Evolutionary conservation across 2,888 invertebrate genomes (phyloP).

Genomic region (Drosophila lacicola): DNA sequence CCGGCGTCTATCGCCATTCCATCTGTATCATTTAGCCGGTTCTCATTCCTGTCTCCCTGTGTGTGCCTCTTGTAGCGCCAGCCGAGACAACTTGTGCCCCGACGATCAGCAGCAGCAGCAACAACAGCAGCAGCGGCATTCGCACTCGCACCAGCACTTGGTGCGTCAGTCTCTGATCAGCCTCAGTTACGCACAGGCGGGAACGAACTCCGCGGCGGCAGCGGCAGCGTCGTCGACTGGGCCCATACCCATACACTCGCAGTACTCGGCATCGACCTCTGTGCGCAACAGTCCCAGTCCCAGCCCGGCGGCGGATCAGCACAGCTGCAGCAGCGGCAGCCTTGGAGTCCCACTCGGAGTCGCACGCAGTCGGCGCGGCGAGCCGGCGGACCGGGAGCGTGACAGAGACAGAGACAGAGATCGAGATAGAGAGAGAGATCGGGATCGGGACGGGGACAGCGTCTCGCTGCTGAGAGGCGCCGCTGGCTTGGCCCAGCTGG

Average conservation of each 20-base stretch:
- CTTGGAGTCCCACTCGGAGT: slow-evolving; percentile 49
- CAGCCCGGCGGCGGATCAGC: slow-evolving; percentile 54
- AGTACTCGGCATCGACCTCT: slow-evolving; percentile 45
- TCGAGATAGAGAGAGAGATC: not conserved
- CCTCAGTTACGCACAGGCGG: slow-evolving; percentile 83
- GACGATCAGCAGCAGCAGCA: slow-evolving; percentile 78
- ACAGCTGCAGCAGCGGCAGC: slow-evolving; percentile 58
- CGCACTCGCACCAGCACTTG: slow-evolving; percentile 83
- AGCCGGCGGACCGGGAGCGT: slow-evolving; percentile 39
- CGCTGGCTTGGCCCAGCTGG: slow-evolving; percentile 48
- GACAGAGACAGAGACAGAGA: slow-evolving; percentile 20
- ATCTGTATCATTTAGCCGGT: slow-evolving; percentile 44
- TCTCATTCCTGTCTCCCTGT: slow-evolving; percentile 59
- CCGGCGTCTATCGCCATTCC: slow-evolving; percentile 51
- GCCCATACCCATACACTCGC: slow-evolving; percentile 50
- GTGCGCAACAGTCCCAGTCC: slow-evolving; percentile 57
- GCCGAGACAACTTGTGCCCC: slow-evolving; percentile 84
- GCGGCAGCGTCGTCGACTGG: slow-evolving; percentile 43
- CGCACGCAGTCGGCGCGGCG: slow-evolving; percentile 44
- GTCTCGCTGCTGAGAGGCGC: slow-evolving; percentile 73
- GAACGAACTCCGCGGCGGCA: slow-evolving; percentile 30
- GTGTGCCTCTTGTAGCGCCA: slow-evolving; percentile 80
- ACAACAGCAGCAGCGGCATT: slow-evolving; percentile 75
- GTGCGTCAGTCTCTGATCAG: slow-evolving; percentile 85
- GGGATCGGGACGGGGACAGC: slow-evolving; percentile 61